Base-by-base conservation (phyloP, 2,113 vertebrate species). In the Pelodiscus sinensis region DNA sequence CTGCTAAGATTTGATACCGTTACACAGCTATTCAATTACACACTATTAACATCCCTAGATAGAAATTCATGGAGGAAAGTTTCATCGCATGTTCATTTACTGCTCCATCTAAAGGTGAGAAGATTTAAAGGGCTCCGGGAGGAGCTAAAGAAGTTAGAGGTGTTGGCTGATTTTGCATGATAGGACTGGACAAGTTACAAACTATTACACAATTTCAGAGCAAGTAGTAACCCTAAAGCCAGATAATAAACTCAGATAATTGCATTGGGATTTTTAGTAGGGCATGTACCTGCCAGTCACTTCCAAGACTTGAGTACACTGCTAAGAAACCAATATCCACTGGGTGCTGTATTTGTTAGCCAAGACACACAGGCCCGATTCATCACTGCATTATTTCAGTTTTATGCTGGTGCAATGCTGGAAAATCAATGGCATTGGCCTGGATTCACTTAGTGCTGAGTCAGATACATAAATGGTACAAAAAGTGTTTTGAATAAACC, bases 281-380 rank as follows among this genome's bases (percentile, higher is more conserved):
- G 73, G 73, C 38, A 71, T 18, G 10, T 25, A 50, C 22, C 24
- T 44, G 10, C 21, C 12, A 50, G 6, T 77, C 38, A 77, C 6
- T 44, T 50, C 73, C 24, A 44, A 8, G 73, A 50, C 50, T 8
- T 12, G 21, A 10, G 22, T 86, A 54, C 0, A 0, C 79, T 57
- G 65, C 9, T 38, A 50, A 89, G 80, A 73, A 57, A 1, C 5
- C 12, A 2, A 0, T 35, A 1, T 86, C 54, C 93, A 52, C 50
- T 79, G 24, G 9, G 44, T 87, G 81, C 51, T 8, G 44, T 71
- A 94, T 78, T 38, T 65, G 91, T 71, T 71, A 19, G 65, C 31
- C 65, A n/a, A 35, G n/a, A 71, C 18, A 71, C n/a, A 9, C 18
- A 19, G n/a, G n/a, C 31, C 65, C 35, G n/a, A 27, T 52, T 79